A percentile compares a stretch with the other conserved stretches of the same genome.
These are phyloP conservation scores for Branchinecta lynchi DNA, from an alignment of 1,140 invertebrate genomes.

Conservation along the genomic window DNA sequence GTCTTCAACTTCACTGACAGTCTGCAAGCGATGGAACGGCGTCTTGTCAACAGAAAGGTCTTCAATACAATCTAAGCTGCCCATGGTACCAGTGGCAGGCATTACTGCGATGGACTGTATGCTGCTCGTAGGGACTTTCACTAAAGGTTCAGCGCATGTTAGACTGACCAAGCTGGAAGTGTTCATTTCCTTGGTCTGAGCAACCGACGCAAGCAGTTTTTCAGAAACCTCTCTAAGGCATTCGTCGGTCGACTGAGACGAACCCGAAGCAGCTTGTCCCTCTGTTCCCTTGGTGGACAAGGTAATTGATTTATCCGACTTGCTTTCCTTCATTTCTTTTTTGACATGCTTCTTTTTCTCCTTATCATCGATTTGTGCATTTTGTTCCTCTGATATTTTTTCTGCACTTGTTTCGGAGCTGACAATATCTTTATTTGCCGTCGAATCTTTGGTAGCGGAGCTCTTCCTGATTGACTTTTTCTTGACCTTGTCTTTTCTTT, in stretches of 20 bases:
- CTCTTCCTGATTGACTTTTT: constrained; percentile 23
- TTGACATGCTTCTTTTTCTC: constrained; percentile 20
- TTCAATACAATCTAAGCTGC: constrained; percentile 19
- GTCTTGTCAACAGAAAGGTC: constrained; percentile 16
- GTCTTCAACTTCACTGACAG: constrained; percentile 15
- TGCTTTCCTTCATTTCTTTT: constrained; percentile 13
- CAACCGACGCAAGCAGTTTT: not conserved
- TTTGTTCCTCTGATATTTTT: constrained; percentile 14
- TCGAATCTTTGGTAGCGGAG: constrained; percentile 19
- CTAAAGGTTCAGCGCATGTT: not conserved
- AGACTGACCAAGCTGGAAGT: constrained; percentile 5
- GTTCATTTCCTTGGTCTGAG: not conserved
- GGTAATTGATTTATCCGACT: constrained; percentile 23
- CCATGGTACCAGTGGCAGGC: not conserved
- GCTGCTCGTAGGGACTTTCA: not conserved
- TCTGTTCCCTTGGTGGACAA: not conserved
- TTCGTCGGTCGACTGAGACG: not conserved
- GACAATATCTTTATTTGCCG: constrained; percentile 22
- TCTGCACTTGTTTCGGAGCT: constrained; percentile 7
- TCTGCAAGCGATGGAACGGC: constrained; percentile 7
- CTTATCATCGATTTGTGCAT: not conserved
- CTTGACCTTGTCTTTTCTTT: constrained; percentile 20
- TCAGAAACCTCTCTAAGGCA: not conserved
- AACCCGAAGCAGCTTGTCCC: not conserved
- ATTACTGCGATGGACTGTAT: not conserved